Evolutionary conservation across 2,888 invertebrate genomes (phyloP).

Genomic region (Pterostichus niger): DNA sequence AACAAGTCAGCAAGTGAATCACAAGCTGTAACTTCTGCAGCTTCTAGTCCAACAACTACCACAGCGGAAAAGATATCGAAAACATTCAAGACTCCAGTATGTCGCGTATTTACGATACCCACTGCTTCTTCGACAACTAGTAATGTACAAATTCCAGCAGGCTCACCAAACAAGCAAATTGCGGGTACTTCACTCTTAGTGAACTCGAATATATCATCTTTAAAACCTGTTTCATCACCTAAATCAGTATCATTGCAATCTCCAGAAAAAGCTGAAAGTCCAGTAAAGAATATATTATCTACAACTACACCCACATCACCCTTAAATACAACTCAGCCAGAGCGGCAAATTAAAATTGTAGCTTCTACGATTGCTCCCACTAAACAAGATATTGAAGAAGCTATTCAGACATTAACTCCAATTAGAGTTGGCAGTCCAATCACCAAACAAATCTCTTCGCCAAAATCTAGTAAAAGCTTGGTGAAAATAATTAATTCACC

Average conservation of each 20-base stretch:
- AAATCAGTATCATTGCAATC: slow-evolving; percentile 66
- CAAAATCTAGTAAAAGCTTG: slow-evolving; percentile 72
- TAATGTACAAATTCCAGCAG: slow-evolving; percentile 73
- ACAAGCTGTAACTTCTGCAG: slow-evolving; percentile 68
- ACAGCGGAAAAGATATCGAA: slow-evolving; percentile 44
- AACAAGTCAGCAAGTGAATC: slow-evolving; percentile 68
- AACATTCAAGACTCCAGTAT: slow-evolving; percentile 67
- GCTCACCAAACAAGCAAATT: slow-evolving; percentile 72
- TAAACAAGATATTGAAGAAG: slow-evolving; percentile 71
- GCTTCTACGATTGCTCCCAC: slow-evolving; percentile 62
- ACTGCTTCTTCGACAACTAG: slow-evolving; percentile 67
- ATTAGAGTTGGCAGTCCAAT: slow-evolving; percentile 74
- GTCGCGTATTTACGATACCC: slow-evolving; percentile 64
- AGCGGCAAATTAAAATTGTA: slow-evolving; percentile 59
- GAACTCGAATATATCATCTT: slow-evolving; percentile 72
- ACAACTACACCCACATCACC: slow-evolving; percentile 80
- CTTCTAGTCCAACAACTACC: slow-evolving; percentile 66
- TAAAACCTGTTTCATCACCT: slow-evolving; percentile 65
- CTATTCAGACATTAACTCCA: slow-evolving; percentile 74
- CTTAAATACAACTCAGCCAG: slow-evolving; percentile 73
- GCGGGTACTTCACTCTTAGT: slow-evolving; percentile 77
- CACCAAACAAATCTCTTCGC: slow-evolving; percentile 68
- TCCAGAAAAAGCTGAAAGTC: slow-evolving; percentile 63
- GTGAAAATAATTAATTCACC: slow-evolving; percentile 76
- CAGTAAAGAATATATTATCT: slow-evolving; percentile 73